Conservation (phyloP, 2,888 invertebrate genomes). For the Apomyelois bistriatella region DNA sequence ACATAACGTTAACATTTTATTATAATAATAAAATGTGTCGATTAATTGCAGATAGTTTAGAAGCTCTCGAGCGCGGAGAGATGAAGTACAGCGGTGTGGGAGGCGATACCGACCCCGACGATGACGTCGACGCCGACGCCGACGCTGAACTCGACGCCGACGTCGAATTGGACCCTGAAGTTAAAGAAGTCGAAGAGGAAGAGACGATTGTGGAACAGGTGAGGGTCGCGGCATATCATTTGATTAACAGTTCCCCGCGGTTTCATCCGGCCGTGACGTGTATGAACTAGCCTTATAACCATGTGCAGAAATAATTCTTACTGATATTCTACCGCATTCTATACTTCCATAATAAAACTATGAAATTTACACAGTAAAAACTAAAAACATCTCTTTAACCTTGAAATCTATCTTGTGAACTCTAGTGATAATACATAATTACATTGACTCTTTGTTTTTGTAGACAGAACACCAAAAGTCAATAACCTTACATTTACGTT, state of each 20-base stretch:
- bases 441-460: background rate
- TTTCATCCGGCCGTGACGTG: too few species aligned
- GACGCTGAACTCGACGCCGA: constrained; percentile 77
- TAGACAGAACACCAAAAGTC: background rate
- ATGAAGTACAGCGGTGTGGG: constrained; percentile 89
- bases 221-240: background rate
- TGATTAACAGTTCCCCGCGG: too few species aligned
- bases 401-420: constrained; percentile 9
- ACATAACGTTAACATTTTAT: too few species aligned
- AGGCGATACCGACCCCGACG: constrained; percentile 83
- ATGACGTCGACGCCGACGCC: constrained; percentile 73
- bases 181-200: constrained; percentile 83
- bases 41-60: constrained; percentile 82
- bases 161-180: constrained; percentile 76
- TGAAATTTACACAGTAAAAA: background rate
- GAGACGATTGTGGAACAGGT: constrained; percentile 64
- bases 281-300: too few species aligned
- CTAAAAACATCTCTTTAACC: constrained; percentile 10
- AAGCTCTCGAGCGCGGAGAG: constrained; percentile 91
- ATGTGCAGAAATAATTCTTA: too few species aligned
- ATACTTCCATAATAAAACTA: background rate
- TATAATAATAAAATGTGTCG: too few species aligned
- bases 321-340: too few species aligned
- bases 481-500: background rate
- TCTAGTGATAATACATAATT: background rate